Base-by-base conservation (phyloP, 2,113 vertebrate genomes). In the Menidia beryllina region DNA sequence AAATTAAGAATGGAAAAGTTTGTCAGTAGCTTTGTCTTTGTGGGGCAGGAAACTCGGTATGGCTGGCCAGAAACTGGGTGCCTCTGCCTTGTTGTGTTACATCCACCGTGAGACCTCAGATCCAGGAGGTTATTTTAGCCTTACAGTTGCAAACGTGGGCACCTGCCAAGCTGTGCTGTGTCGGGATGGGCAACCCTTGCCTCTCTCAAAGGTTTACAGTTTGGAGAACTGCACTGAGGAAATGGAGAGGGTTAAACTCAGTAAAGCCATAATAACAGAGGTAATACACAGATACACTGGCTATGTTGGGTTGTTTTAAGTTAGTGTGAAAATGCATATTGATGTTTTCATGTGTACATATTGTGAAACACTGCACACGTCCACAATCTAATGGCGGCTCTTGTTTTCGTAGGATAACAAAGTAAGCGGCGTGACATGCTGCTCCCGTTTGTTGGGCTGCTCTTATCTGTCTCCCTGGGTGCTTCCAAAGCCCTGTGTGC, bases 251-350 rank as follows among this genome's bases (percentile, higher is more conserved):
- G 92, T 98, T 61, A 98, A 98, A 89, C 91, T 91, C 30, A 93
- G 94, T 89, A 99, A 98, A 93, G 96, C 97, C 82, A 99, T 99
- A 75, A 95, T 99, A 88, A 99, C 97, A 21, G 97, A 99, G 95
- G 97, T 98, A 89, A 75, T 38, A 24, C 51, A 39, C 26, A n/a
- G 8, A 4, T 50, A 4, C 48, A 8, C 30, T 34, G 30, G 30
- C 30, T 34, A 34, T 34, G 30, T 34, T 34, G 30, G 2, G 30
- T 34, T 34, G 7, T 34, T 34, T 34, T 34, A 34, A 34, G 30
- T 34, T n/a, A 13, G 13, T 48, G 26, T 54, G 45, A 41, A 65
- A 58, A 43, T 49, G 8, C 55, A 47, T 21, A 12, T 55, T 67
- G n/a, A 55, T 69, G 23, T 52, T 72, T 48, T 49, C 11, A 43